Evolutionary conservation across 1,140 invertebrate genomes (phyloP).

Genomic region (Drosophila tropicalis): DNA sequence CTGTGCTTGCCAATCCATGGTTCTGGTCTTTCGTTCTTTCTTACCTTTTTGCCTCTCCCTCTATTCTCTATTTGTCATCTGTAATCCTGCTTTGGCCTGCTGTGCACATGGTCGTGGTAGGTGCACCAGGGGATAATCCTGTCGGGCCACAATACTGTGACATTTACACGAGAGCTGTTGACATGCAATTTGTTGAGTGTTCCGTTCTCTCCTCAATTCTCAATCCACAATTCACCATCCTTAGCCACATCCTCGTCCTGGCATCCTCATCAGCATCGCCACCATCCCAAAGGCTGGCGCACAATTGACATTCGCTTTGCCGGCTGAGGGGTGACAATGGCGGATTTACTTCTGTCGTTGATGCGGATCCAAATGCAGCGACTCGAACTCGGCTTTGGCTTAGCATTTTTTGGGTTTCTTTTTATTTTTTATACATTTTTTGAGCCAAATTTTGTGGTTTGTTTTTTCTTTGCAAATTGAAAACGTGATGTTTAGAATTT

Average conservation of each 20-base stretch:
- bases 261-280: conserved; percentile 12
- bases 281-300: conserved; percentile 39
- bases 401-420: conserved; percentile 53
- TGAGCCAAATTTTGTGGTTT: conserved; percentile 28
- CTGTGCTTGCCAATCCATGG: background rate
- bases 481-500: conserved; percentile 38
- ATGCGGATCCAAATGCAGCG: conserved; percentile 64
- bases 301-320: conserved; percentile 71
- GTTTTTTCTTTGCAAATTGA: conserved; percentile 36
- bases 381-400: conserved; percentile 62
- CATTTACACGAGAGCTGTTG: conserved; percentile 68
- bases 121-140: conserved; percentile 61
- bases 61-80: conserved; percentile 56
- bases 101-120: conserved; percentile 17
- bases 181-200: conserved; percentile 77
- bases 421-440: conserved; percentile 24
- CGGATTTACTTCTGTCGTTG: conserved; percentile 42
- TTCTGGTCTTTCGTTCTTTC: background rate
- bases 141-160: conserved; percentile 54
- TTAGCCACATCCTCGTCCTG: conserved; percentile 24
- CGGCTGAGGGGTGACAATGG: conserved; percentile 60
- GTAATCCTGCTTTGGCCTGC: conserved; percentile 54
- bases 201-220: conserved; percentile 36
- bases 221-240: conserved; percentile 29
- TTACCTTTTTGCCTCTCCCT: conserved; percentile 4